Evolutionary conservation across 2,797 vertebrate species (phyloP).

Genomic region (Percopsis omiscomaycus): DNA sequence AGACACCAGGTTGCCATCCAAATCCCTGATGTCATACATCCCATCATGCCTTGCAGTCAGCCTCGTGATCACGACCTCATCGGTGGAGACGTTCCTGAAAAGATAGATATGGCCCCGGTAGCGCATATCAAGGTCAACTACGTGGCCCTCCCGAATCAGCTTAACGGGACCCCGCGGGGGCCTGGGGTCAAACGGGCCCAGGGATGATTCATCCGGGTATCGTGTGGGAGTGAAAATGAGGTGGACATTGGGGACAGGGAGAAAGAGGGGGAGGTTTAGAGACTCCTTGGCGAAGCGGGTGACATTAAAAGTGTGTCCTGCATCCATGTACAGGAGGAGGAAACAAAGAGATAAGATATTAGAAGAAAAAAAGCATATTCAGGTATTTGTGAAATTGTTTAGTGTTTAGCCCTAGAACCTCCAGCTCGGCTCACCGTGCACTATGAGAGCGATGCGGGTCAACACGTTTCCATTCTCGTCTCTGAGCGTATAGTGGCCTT

Average conservation of each 20-base stretch:
- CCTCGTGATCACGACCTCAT: conserved; percentile 60
- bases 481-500: conserved; percentile 73
- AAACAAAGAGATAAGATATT: conserved; percentile 35
- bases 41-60: conserved; percentile 64
- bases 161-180: conserved; percentile 60
- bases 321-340: conserved; percentile 15
- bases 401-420: background rate
- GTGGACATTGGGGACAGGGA: conserved; percentile 63
- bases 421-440: conserved; percentile 64
- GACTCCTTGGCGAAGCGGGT: conserved; percentile 71
- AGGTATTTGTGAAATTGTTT: background rate
- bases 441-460: conserved; percentile 64
- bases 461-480: conserved; percentile 56
- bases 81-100: conserved; percentile 49
- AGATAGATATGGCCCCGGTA: conserved; percentile 66
- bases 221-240: conserved; percentile 68
- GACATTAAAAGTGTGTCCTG: conserved; percentile 70
- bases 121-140: conserved; percentile 57
- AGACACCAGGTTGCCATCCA: conserved; percentile 69
- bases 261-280: conserved; percentile 70
- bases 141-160: conserved; percentile 62
- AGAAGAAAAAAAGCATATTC: background rate
- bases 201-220: conserved; percentile 51
- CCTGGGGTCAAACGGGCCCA: conserved; percentile 58
- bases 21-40: conserved; percentile 71